Base-by-base conservation (phyloP, 2,113 vertebrate genomes). In the Anarhynchus alexandrinus region DNA sequence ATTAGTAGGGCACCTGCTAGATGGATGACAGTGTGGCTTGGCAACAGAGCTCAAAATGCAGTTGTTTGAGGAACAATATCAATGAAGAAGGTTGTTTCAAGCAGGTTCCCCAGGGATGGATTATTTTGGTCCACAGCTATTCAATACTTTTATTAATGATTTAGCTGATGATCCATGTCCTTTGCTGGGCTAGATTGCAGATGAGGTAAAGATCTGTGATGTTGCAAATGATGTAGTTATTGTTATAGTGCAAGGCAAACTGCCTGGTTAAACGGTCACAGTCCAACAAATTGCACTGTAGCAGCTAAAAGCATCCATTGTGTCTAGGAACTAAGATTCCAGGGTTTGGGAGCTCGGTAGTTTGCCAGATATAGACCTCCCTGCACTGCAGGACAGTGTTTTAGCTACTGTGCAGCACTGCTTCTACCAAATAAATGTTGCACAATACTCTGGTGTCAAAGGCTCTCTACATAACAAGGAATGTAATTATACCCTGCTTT, bases 191-290 rank as follows among this genome's bases (percentile, higher is more conserved):
- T 72, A 5, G 36, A 74, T n/a, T 92, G 83, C 65, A 51, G 93
- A 76, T 52, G 86, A 94, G 29, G 52, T 40, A 36, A 82, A 79
- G 93, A 89, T 82, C 59, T 95, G 89, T 85, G 77, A 36, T 79
- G 84, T 64, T 89, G 84, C 66, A 84, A 78, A 92, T 51, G 49
- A 70, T 1, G 11, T 29, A 16, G 80, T 66, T 78, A 42, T 45
- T 91, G 69, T 61, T 76, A 40, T 0, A 59, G 81, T 1, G 2
- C 0, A 43, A 74, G 77, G 80, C 55, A 67, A 54, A 32, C 22
- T 55, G 82, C 74, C 61, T 77, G 70, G 5, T 23, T 34, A 57
- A 78, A 71, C 32, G 59, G 38, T 78, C 10, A 2, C n/a, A 3
- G 8, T 25, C 67, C 84, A 91, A 36, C 27, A 87, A 25, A 91